Conservation (phyloP, 2,888 invertebrate genomes). For the Cephus pulcher region DNA sequence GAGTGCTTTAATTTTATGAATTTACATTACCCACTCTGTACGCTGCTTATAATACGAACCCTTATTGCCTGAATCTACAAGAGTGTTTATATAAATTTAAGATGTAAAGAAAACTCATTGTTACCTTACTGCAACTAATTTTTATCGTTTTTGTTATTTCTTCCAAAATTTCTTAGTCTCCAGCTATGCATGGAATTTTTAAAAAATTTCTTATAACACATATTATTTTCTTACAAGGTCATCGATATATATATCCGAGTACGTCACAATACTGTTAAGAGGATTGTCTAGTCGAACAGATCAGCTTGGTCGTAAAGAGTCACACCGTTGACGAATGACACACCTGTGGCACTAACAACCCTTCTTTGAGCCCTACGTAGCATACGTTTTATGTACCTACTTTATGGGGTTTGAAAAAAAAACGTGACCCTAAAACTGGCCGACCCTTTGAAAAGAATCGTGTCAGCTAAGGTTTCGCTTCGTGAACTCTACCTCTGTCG, state of each 20-base stretch:
- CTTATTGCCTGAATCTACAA: not conserved
- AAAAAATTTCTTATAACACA: no score
- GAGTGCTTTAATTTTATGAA: not conserved
- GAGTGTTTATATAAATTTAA: not conserved
- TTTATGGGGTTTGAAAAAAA: not conserved
- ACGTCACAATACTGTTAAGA: no score
- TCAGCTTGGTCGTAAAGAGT: not conserved
- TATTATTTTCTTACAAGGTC: not conserved
- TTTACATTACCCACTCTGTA: not conserved
- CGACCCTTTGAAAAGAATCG: not conserved
- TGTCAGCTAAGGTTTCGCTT: not conserved
- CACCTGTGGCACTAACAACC: slow-evolving; percentile 37
- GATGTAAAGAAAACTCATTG: no score
- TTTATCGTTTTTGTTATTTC: not conserved
- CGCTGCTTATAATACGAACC: not conserved
- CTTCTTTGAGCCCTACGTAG: not conserved
- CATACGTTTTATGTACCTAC: not conserved
- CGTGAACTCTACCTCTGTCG: not conserved
- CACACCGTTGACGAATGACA: slow-evolving; percentile 15
- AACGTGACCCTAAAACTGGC: not conserved
- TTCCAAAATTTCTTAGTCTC: not conserved
- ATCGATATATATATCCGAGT: not conserved
- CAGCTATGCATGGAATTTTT: not conserved
- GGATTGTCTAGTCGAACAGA: not conserved
- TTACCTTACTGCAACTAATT: not conserved